phyloP scores from a whole-genome alignment of 2,888 invertebrate genomes.

The Noctua pronuba region DNA sequence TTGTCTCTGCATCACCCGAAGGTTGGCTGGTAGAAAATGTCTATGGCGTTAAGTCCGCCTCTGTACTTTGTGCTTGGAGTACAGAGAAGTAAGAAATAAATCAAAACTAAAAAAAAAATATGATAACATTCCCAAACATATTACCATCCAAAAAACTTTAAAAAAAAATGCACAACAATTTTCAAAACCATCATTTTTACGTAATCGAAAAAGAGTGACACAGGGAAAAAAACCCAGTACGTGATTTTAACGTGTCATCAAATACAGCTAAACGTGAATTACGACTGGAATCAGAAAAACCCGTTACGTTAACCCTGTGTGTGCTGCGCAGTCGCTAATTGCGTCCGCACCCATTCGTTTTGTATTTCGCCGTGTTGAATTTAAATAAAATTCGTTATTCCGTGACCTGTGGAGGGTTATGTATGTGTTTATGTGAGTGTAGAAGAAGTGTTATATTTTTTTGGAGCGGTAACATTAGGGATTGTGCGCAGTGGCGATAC shows the following conservation, averaged over 20 bases:
- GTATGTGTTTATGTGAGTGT: conserved; percentile 10
- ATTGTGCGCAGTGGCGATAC: not conserved
- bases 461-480: no score
- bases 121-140: not conserved
- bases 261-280: conserved; percentile 66
- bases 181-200: conserved; percentile 17
- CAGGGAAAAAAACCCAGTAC: conserved; percentile 29
- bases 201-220: conserved; percentile 43
- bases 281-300: conserved; percentile 64
- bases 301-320: conserved; percentile 56
- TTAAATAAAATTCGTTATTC: conserved; percentile 69
- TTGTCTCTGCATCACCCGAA: no score
- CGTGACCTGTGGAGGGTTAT: conserved; percentile 28
- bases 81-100: no score
- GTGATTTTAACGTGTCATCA: conserved; percentile 59
- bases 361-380: conserved; percentile 66
- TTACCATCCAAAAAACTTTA: no score
- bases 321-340: conserved; percentile 69
- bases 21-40: no score
- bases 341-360: conserved; percentile 71
- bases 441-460: not conserved
- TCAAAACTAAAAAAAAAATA: not conserved
- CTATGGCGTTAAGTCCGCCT: no score
- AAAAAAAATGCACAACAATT: not conserved
- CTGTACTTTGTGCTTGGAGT: no score